These are phyloP conservation scores for Metopolophium dirhodum DNA, from an alignment of 1,140 invertebrate species.

Conservation along the genomic window DNA sequence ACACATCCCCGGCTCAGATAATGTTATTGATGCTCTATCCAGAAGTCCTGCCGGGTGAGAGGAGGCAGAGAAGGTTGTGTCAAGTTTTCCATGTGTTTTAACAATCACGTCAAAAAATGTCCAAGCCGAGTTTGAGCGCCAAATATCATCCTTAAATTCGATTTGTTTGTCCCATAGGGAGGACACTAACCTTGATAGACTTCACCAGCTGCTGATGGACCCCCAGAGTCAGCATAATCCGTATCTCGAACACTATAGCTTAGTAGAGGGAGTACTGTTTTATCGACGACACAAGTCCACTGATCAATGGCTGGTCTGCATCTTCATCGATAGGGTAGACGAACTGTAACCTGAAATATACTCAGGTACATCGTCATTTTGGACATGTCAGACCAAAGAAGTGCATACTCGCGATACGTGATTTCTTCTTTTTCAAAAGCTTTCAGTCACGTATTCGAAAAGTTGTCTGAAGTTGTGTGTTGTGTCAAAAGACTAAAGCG, in stretches of 20 bases:
- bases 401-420: background rate
- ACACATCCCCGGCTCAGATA: background rate
- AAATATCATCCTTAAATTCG: too few relatives aligned
- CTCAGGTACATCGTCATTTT: background rate
- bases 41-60: background rate
- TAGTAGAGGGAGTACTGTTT: background rate
- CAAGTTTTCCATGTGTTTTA: background rate
- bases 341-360: background rate
- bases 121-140: too few relatives aligned
- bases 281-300: background rate
- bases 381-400: background rate
- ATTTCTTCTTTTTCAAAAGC: too few relatives aligned
- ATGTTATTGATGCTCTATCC: background rate
- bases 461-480: too few relatives aligned
- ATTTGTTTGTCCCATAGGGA: too few relatives aligned
- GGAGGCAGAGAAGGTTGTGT: accelerated
- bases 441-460: too few relatives aligned
- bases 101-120: background rate
- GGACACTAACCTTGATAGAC: too few relatives aligned
- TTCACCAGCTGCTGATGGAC: too few relatives aligned
- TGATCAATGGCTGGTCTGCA: background rate
- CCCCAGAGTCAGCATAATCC: background rate
- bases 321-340: background rate
- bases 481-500: too few relatives aligned
- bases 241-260: background rate